Conservation (phyloP, 2,113 vertebrate species). For the Chelonoidis abingdonii region DNA sequence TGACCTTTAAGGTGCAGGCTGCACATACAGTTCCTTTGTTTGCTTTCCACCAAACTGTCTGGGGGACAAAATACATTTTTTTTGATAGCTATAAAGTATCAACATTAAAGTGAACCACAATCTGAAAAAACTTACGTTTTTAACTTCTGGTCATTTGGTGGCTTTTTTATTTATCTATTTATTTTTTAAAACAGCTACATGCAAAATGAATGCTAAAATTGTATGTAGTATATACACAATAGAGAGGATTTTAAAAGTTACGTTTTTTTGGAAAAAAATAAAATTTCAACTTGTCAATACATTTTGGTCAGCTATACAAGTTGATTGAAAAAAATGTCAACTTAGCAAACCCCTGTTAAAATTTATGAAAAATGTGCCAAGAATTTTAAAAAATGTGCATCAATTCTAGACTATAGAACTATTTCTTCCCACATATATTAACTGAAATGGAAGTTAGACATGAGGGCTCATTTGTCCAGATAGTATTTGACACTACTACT, state of each 20-base stretch:
- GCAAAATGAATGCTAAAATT: too few relatives aligned
- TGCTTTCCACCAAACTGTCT: background rate
- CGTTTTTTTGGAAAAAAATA: background rate
- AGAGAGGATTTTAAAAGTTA: background rate
- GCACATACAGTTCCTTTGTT: rapidly evolving
- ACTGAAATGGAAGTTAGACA: background rate
- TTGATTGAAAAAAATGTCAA: background rate
- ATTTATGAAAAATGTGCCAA: background rate
- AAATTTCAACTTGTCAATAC: background rate
- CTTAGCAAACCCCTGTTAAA: background rate
- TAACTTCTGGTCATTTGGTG: too few relatives aligned
- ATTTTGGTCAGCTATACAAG: background rate
- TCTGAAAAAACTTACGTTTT: background rate
- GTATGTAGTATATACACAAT: background rate
- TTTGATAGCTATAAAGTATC: background rate
- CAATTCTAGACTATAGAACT: background rate
- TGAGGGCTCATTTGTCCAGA: background rate
- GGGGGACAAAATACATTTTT: background rate
- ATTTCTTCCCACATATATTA: background rate
- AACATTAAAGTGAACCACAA: background rate
- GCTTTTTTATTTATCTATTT: too few relatives aligned
- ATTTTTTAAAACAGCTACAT: too few relatives aligned
- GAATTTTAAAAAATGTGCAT: background rate
- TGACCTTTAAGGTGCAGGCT: background rate
- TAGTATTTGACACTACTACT: background rate